Base-by-base conservation (phyloP, 2,113 vertebrate genomes). In the Talpa occidentalis region DNA sequence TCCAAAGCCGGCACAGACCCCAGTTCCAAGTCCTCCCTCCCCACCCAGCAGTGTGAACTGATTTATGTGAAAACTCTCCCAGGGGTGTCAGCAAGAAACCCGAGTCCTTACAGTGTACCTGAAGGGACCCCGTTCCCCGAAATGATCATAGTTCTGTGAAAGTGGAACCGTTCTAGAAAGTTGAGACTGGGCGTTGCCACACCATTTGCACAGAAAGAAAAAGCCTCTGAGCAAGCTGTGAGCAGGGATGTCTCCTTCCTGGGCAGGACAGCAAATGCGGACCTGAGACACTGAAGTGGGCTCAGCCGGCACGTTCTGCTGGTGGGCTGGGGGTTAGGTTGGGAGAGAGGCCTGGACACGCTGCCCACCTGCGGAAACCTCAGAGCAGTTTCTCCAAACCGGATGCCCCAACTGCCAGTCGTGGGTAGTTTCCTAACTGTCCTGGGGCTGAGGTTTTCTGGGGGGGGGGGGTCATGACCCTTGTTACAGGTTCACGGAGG, bases 131-230 rank as follows among this genome's bases (percentile, higher is more conserved):
- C 10, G 78, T 86, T 96, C 88, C 73, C 74, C 5, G 1, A 81
- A 94, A 85, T 37, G 42, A 88, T 49, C 67, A 37, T n/a, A 37
- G 24, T 92, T 97, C 93, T 94, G 91, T 82, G 94, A 94, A 94
- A 94, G 77, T 74, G 72, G 76, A 94, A 84, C 54, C 49, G 11
- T 66, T 56, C 69, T 83, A 74, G 62, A 79, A 78, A 92, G 79
- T 4, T 1, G 19, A 90, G 76, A 70, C 79, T 21, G 19, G 42
- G 70, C n/a, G 32, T 70, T 21, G 17, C 47, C 6, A 0, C 12
- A 24, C 14, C 17, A 7, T 28, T 62, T 42, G 26, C 76, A 60
- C 28, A 60, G 84, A 70, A 88, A 91, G 35, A 77, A 42, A 54
- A 72, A 15, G 0, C 26, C 49, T 85, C 85, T 49, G 64, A 76